Percentiles rank a stretch among this genome's conserved stretches.
Evolutionary conservation across 2,888 invertebrate genomes (phyloP).

Genomic region (Diarsia dahlii): DNA sequence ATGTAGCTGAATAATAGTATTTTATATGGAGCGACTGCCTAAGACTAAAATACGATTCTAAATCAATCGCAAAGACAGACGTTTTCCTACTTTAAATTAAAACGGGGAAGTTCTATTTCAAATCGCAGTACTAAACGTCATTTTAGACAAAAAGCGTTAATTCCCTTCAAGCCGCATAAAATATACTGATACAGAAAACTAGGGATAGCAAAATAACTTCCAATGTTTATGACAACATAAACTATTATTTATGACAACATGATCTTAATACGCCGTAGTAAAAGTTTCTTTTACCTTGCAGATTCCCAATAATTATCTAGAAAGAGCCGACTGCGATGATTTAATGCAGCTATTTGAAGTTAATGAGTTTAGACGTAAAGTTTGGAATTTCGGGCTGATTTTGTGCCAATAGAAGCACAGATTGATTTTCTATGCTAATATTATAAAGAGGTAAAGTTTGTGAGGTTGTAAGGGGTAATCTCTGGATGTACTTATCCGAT

Average conservation of each 20-base stretch:
- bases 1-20: too few relatives aligned
- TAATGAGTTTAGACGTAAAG: not conserved
- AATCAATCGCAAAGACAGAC: not conserved
- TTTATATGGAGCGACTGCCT: too few relatives aligned
- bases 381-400: not conserved
- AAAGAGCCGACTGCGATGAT: not conserved
- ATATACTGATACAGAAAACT: constrained; percentile 1
- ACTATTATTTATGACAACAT: constrained; percentile 41
- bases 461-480: too few relatives aligned
- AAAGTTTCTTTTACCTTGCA: constrained; percentile 32
- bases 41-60: not conserved
- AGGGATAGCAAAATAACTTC: constrained; percentile 19
- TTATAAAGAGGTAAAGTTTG: too few relatives aligned
- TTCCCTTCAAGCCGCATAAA: constrained; percentile 16
- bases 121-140: constrained; percentile 16
- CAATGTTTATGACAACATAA: constrained; percentile 41
- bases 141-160: constrained; percentile 15
- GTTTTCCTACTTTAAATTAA: not conserved
- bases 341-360: not conserved
- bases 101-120: constrained; percentile 21
- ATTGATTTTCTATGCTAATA: not conserved
- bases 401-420: not conserved
- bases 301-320: constrained; percentile 37
- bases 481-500: too few relatives aligned
- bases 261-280: constrained; percentile 26